Base-by-base conservation (phyloP, 2,797 vertebrate species). In the Graptemys geographica region DNA sequence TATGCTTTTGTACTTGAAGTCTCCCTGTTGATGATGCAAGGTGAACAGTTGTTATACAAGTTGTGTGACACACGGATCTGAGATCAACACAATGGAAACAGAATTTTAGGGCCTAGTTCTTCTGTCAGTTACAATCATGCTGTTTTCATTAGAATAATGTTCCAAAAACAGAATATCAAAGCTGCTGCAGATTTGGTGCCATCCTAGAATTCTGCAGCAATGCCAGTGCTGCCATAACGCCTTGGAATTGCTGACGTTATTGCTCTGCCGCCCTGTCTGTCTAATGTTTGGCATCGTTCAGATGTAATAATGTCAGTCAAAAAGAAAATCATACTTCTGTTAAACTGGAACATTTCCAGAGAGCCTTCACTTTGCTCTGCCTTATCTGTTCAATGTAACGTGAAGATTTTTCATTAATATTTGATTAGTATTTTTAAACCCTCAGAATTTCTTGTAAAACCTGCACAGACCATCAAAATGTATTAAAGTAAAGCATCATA, bases 371-470 rank as follows among this genome's bases (percentile, higher is more conserved):
- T 0, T 72, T 81, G 51, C 44, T 94, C 62, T 82, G 88, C 96
- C 96, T 95, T 86, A 93, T 92, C 95, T 95, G 84, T 96, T 96
- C 95, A 93, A 96, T 91, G 88, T n/a, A 69, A 37, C 4, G 55
- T 82, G 82, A 87, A 84, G 90, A 92, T 95, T 79, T 96, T 86
- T 93, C 94, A 96, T 97, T 95, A 97, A 97, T 97, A 96, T 97
- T 97, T 96, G 85, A 97, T 89, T 89, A 81, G 84, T 93, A 80
- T 95, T 94, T 96, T 95, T 88, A 97, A 95, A 89, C 37, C 74
- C 88, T 97, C 97, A 96, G 87, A 89, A 86, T 51, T 65, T 57
- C 62, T 57, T 57, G 25, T 65, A 82, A 82, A 95, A 97, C 95
- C 19, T 85, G 51, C 81, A 93, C 3, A 89, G 86, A 81, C 86